These are phyloP conservation scores for Megaustenia siamemsis DNA, from an alignment of 2,888 invertebrate genomes.

Conservation along the genomic window DNA sequence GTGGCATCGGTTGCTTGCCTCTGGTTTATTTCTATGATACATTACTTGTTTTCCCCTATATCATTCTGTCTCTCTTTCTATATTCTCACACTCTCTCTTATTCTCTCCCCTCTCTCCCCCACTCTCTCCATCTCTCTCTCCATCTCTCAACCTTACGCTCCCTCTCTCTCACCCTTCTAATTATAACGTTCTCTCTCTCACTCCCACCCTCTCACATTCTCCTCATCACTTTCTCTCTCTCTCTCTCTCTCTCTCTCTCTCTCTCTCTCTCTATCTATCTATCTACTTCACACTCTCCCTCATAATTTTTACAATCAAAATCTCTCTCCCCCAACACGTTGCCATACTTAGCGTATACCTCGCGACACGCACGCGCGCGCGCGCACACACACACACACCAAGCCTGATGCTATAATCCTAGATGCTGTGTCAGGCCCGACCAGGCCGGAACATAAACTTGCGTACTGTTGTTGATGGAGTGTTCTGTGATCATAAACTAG, in stretches of 20 bases:
- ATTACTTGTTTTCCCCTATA: constrained; percentile 26
- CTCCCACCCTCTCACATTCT: too few species aligned
- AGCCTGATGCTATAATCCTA: not conserved
- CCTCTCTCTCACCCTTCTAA: constrained; percentile 8
- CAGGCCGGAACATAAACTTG: not conserved
- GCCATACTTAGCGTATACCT: too few species aligned
- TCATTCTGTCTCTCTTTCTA: too few species aligned
- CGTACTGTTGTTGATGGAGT: not conserved
- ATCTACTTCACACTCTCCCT: not conserved
- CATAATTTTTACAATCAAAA: not conserved
- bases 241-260: constrained; percentile 35
- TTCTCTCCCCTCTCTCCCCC: too few species aligned
- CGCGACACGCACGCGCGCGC: too few species aligned
- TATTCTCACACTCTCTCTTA: too few species aligned
- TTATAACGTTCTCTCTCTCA: not conserved
- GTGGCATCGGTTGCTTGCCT: too few species aligned
- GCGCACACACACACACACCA: not conserved
- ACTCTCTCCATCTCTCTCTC: too few species aligned
- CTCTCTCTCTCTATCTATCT: too few species aligned
- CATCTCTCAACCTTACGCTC: too few species aligned
- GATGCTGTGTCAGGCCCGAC: not conserved
- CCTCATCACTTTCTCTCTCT: too few species aligned
- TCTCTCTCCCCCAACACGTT: too few species aligned
- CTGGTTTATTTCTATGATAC: constrained; percentile 13
- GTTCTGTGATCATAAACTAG: not conserved